Base-by-base conservation (phyloP, 2,888 invertebrate genomes). In the Mamestra brassicae region DNA sequence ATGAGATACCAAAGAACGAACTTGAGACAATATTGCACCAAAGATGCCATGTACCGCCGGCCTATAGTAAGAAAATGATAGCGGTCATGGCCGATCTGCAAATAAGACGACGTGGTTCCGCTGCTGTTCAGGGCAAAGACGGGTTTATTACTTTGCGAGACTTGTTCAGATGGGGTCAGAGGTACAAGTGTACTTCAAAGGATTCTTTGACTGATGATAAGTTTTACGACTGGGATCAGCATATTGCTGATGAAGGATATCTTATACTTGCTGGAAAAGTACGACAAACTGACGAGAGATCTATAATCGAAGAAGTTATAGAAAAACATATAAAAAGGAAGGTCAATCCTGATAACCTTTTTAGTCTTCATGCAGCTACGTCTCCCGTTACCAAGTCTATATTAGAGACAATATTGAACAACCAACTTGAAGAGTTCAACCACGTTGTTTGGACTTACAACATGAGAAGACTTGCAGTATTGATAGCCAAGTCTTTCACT, bases 181-280 rank as follows among this genome's bases (percentile, higher is more conserved):
- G 99, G 36, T 99, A 99, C 93, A 97, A 98, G 76, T 96, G 98
- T 45, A 98, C 98, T 4, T 96, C 97, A 17, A 95, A 96, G 88
- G 97, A 97, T 84, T 93, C 95, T 5, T 92, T 97, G 6, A 95
- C 97, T 10, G 94, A 96, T 10, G 93, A 96, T 0, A 96, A 97
- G 57, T 98, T 98, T 85, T 99, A 99, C 90, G 99, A 99, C 94
- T 99, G 99, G 99, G 98, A 99, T 93, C 99, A 99, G 91, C 99
- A 99, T 94, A 97, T 99, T 64, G 99, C 99, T 0, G 99, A 99
- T 91, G 99, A 99, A 95, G 99, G 99, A 0, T 99, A 98, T 92
- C 97, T 99, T 74, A 97, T 99, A 8, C 94, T 99, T 66, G 99
- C 99, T 4, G 99, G 99, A 0, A 98, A 99, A 94, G 99, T 99